Evolutionary conservation across 2,797 vertebrate species (phyloP).

Genomic region (Lithobates pipiens): DNA sequence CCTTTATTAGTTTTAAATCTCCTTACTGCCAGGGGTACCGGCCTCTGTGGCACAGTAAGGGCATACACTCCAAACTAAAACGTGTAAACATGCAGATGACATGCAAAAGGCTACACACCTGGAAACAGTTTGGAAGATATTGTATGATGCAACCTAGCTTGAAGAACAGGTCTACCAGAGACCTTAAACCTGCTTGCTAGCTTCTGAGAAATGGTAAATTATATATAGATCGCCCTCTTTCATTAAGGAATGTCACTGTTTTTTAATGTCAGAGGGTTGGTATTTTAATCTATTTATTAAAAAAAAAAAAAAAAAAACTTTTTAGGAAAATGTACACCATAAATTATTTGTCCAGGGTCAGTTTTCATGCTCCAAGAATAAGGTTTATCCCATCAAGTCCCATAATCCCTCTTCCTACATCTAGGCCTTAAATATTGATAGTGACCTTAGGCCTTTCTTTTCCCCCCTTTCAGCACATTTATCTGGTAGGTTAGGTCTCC

Average conservation of each 20-base stretch:
- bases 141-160: not conserved
- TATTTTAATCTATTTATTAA: not conserved
- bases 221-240: not conserved
- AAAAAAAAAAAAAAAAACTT: slow-evolving; percentile 9
- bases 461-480: not conserved
- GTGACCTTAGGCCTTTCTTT: not conserved
- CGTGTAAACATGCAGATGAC: slow-evolving; percentile 46
- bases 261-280: not conserved
- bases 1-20: slow-evolving; percentile 43
- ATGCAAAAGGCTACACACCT: slow-evolving; percentile 36
- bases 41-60: slow-evolving; percentile 48
- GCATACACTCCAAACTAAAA: slow-evolving; percentile 29
- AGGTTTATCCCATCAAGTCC: not conserved
- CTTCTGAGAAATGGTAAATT: not conserved
- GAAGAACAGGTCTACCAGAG: slow-evolving; percentile 29
- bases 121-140: slow-evolving; percentile 3
- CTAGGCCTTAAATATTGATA: not conserved
- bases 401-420: not conserved
- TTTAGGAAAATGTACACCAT: not conserved
- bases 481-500: not conserved
- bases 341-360: not conserved
- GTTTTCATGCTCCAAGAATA: not conserved
- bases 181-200: slow-evolving; percentile 10
- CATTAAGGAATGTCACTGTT: not conserved
- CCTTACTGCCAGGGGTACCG: slow-evolving; percentile 46